Evolutionary conservation across 2,113 vertebrate species (phyloP).

Genomic region (Reinhardtius hippoglossoides): DNA sequence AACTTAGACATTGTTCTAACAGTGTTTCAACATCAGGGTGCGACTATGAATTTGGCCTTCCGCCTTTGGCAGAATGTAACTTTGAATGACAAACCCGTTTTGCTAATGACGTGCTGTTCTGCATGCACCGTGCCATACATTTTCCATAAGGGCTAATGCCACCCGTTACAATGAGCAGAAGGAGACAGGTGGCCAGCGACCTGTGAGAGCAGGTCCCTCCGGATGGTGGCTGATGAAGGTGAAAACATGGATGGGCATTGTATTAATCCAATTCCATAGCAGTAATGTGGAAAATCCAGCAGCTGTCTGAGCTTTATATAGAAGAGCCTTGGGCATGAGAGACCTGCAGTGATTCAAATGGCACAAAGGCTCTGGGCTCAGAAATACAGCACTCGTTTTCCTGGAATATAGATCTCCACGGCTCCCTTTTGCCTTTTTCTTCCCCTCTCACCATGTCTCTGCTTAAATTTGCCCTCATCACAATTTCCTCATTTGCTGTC

Average conservation of each 20-base stretch:
- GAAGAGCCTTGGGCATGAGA: constrained; percentile 64
- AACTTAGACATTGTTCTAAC: not conserved
- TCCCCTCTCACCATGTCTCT: constrained; percentile 45
- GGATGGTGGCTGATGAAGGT: constrained; percentile 55
- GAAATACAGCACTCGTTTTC: constrained; percentile 60
- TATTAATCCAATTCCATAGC: constrained; percentile 72
- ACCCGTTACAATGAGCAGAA: constrained; percentile 47
- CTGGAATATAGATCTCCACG: constrained; percentile 50
- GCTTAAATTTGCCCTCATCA: constrained; percentile 59
- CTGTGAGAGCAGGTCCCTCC: constrained; percentile 56
- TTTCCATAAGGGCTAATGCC: constrained; percentile 18
- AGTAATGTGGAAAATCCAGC: constrained; percentile 75
- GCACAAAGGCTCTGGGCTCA: constrained; percentile 62
- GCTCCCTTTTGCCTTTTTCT: constrained; percentile 42
- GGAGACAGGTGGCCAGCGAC: constrained; percentile 65
- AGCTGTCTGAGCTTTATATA: constrained; percentile 75
- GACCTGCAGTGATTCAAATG: constrained; percentile 74
- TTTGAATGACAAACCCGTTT: constrained; percentile 17
- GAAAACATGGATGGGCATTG: constrained; percentile 60
- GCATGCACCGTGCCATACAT: constrained; percentile 16
- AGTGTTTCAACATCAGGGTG: not conserved
- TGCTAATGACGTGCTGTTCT: constrained; percentile 26
- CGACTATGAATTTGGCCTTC: not conserved
- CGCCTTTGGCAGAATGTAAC: not conserved
- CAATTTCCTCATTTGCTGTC: constrained; percentile 66